Conservation (phyloP, 2,888 invertebrate species). For the Scrobipalpa atriplicella region DNA sequence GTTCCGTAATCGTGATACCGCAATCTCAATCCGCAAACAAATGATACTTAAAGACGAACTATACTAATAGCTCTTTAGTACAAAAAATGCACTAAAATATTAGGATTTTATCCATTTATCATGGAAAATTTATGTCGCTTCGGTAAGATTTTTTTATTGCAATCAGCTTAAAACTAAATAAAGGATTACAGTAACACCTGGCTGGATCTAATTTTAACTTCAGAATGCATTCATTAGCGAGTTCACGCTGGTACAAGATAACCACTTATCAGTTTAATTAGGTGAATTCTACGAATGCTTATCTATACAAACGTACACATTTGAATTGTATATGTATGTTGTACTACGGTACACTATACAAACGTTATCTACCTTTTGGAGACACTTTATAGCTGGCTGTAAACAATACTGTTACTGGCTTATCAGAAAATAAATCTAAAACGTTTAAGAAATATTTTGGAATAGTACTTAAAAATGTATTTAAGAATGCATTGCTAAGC, state of each 20-base stretch:
- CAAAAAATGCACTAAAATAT: too few relatives aligned
- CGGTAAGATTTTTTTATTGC: too few relatives aligned
- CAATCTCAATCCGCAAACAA: too few relatives aligned
- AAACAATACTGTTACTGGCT: slow-evolving; percentile 13
- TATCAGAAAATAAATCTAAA: slow-evolving; percentile 16
- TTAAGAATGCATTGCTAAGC: too few relatives aligned
- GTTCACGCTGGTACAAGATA: slow-evolving; percentile 15
- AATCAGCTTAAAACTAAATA: too few relatives aligned
- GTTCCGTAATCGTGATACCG: too few relatives aligned
- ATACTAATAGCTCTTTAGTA: too few relatives aligned
- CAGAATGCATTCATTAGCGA: slow-evolving; percentile 17
- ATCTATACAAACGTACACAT: slow-evolving; percentile 19
- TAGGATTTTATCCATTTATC: too few relatives aligned
- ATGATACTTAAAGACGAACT: too few relatives aligned
- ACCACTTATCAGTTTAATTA: slow-evolving; percentile 29
- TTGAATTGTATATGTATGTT: slow-evolving; percentile 7
- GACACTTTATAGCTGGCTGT: slow-evolving; percentile 19
- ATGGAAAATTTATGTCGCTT: too few relatives aligned
- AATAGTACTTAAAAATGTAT: background rate
- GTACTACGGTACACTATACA: background rate
- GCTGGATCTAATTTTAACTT: background rate
- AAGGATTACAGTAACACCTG: too few relatives aligned
- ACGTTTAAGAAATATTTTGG: background rate
- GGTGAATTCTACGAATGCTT: slow-evolving; percentile 26
- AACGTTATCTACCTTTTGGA: background rate